Evolutionary conservation across 2,888 invertebrate genomes (phyloP).

Genomic region (Morpho deidamia): DNA sequence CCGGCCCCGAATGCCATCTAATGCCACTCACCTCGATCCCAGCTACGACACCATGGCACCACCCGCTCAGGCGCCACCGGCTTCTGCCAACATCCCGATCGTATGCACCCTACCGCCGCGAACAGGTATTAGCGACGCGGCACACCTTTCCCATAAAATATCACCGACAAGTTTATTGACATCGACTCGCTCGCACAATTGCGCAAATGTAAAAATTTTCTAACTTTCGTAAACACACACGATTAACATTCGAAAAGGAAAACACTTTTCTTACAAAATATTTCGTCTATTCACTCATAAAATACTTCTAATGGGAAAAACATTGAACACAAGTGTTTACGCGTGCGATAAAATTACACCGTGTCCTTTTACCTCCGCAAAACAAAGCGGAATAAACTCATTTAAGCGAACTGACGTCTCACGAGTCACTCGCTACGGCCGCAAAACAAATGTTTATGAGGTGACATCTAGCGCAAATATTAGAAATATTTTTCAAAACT

Average conservation of each 20-base stretch:
- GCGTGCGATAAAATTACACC: constrained; percentile 33
- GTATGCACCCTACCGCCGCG: constrained; percentile 55
- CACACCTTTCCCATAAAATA: constrained; percentile 77
- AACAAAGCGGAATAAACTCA: constrained; percentile 72
- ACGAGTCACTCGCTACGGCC: constrained; percentile 33
- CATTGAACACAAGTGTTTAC: constrained; percentile 58
- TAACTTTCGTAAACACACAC: constrained; percentile 50
- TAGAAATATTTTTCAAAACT: not conserved
- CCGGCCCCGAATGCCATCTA: constrained; percentile 42
- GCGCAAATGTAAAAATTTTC: constrained; percentile 56
- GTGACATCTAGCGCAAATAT: constrained; percentile 44
- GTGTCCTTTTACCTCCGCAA: constrained; percentile 73
- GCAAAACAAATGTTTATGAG: constrained; percentile 40
- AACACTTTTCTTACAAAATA: constrained; percentile 47
- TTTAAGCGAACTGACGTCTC: constrained; percentile 44
- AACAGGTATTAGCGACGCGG: constrained; percentile 72
- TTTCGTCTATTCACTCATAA: constrained; percentile 56
- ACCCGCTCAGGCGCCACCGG: constrained; percentile 37
- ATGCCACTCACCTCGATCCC: constrained; percentile 61
- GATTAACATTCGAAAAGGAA: constrained; percentile 41
- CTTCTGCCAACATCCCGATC: constrained; percentile 43
- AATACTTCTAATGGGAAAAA: constrained; percentile 56
- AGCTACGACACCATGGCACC: constrained; percentile 50
- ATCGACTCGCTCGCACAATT: constrained; percentile 67
- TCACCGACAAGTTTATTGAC: constrained; percentile 77